Evolutionary conservation across 2,113 vertebrate species (phyloP).

Genomic region (Gambusia holbrooki): DNA sequence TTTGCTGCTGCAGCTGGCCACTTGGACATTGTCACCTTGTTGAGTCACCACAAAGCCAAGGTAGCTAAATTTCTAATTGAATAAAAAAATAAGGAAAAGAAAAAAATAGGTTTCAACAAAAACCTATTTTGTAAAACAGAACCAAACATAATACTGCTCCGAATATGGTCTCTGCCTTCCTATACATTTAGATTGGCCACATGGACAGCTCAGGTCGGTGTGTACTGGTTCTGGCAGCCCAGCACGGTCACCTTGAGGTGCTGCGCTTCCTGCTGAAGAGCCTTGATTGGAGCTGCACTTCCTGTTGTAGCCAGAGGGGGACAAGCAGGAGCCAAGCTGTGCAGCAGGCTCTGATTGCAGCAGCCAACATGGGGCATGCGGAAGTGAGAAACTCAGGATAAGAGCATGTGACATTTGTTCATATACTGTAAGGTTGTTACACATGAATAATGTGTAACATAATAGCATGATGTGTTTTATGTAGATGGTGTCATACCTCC

Average conservation of each 20-base stretch:
- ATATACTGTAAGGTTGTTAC: neutral
- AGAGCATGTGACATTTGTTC: too few relatives aligned
- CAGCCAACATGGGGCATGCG: conserved; percentile 92
- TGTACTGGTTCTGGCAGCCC: conserved; percentile 90
- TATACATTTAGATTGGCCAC: conserved; percentile 85
- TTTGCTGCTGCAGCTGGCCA: conserved; percentile 92
- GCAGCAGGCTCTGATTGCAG: conserved; percentile 92
- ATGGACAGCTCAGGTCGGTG: conserved; percentile 93
- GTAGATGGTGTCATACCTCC: conserved; percentile 92
- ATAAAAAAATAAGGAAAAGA: too few relatives aligned
- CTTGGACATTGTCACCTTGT: conserved; percentile 85
- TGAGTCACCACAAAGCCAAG: conserved; percentile 91
- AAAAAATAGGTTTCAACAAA: neutral
- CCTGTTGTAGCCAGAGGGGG: conserved; percentile 87
- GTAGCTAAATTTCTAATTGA: conserved; percentile 66
- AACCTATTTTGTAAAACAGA: neutral
- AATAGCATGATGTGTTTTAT: conserved; percentile 16
- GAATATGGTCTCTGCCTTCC: neutral
- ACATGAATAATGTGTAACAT: too few relatives aligned
- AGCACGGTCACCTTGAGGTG: conserved; percentile 90
- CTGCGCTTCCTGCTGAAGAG: conserved; percentile 71
- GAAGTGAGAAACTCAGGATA: conserved; percentile 79
- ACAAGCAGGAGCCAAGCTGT: conserved; percentile 91
- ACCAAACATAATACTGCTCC: neutral
- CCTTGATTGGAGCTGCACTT: conserved; percentile 77